Evolutionary conservation across 2,113 vertebrate genomes (phyloP), one percentile per base, ranked within the genome.

Genomic region (Athene noctua): DNA sequence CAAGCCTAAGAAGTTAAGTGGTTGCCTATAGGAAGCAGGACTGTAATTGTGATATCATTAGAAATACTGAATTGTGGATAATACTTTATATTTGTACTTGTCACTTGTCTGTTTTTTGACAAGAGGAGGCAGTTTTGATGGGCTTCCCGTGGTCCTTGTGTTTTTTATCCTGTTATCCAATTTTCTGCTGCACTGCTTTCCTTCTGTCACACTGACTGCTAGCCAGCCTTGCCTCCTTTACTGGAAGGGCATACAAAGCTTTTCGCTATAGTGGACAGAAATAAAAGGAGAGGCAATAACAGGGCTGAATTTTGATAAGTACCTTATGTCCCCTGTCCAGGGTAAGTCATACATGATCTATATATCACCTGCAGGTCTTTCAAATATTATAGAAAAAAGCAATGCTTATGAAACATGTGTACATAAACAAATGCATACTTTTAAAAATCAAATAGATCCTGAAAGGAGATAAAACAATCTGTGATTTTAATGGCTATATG

Each of bases 111-210:
- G 92, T 70, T 93, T 95, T 97, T 97, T 98, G 98, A 98, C 98
- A 98, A 97, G 98, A 97, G 68, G 86, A 98, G 95, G 97, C 97
- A 92, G 92, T 97, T 98, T 97, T 98, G 97, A 98, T 97, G 93
- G 96, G 97, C 96, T 98, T 98, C 98, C 97, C 8, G 98, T 96
- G 96, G 98, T 98, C 98, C 97, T 96, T 92, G 97, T 95, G 97
- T 97, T 98, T 98, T 98, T 98, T 97, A 98, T 98, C 98, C 98
- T 97, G 97, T 98, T 98, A 98, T 97, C 97, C 98, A 98, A 98
- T 98, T 98, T 98, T 98, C 98, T 97, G 96, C 98, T 98, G 98
- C 97, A 97, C 95, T 98, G 98, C 97, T 96, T 95, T 96, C 98
- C 98, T 98, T 98, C 98, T 98, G 98, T 98, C 98, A 96, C 80